phyloP scores from a whole-genome alignment of 2,888 invertebrate genomes.

The Amaurobius ferox region DNA sequence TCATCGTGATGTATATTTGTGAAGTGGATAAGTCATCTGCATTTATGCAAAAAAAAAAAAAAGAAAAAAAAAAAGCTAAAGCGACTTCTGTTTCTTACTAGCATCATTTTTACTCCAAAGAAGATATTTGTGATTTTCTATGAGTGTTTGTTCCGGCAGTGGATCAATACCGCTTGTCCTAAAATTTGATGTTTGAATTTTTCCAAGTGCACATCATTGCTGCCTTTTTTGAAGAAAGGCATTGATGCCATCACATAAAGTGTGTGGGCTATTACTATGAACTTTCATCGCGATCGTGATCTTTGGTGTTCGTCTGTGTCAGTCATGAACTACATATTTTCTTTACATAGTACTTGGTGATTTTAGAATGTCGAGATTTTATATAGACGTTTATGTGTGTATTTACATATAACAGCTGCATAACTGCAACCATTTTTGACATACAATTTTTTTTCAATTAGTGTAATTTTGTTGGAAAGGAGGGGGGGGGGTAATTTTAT shows the following conservation, averaged over 20 bases:
- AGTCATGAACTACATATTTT: slow-evolving; percentile 16
- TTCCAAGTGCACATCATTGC: neutral
- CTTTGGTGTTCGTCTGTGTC: neutral
- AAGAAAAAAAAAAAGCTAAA: no score
- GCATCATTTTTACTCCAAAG: slow-evolving; percentile 10
- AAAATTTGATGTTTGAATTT: neutral
- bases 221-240: neutral
- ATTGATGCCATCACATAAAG: neutral
- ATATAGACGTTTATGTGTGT: slow-evolving; percentile 6
- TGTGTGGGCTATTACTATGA: neutral
- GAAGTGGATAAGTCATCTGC: neutral
- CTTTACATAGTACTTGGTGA: slow-evolving; percentile 12
- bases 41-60: neutral
- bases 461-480: no score
- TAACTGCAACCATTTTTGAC: neutral
- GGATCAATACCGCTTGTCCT: neutral
- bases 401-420: neutral
- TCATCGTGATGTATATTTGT: neutral
- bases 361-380: slow-evolving; percentile 5
- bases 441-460: no score
- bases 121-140: neutral
- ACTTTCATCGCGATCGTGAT: neutral
- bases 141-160: neutral
- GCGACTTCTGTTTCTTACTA: neutral
- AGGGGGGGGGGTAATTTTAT: no score